Evolutionary conservation across 2,888 invertebrate species (phyloP), one percentile per base, ranked within the genome.

Genomic region (Pyrgus malvae): DNA sequence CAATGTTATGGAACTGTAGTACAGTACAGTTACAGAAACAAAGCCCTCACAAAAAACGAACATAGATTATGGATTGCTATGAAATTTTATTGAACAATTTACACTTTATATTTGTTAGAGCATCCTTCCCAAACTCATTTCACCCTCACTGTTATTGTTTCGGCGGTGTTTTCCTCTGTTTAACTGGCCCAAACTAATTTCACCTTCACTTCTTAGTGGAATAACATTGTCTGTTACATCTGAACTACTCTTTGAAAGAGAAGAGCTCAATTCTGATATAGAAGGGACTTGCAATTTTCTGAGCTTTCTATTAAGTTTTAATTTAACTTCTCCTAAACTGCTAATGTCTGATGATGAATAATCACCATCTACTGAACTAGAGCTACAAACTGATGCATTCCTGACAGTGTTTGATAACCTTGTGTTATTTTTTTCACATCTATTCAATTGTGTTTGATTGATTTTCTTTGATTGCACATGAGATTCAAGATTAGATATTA

Each of bases 311-410:
- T 72, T 80, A n/a, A 79, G 60, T 55, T 67, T 73, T 12, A 69
- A 62, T 56, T 70, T 83, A 1, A 89, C 68, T 72, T 90, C 87
- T 14, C 90, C 90, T 61, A 88, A 72, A 63, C 90, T 90, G 61
- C 86, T 87, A n/a, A 89, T 68, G 58, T 88, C 89, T 29, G 89
- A 84, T 1, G 87, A 86, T 2, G 79, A 79, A 57, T 76, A 76
- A 41, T 82, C 82, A n/a, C 72, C 82, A 38, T 87, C 87, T 14
- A 73, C 58, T 0, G 88, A 87, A 67, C 82, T 87, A 0, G 86
- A 80, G 64, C 83, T 85, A 49, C 66, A 76, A 16, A 54, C 23
- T 41, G 19, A 3, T 31, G 25, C 31, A 5, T 54, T 40, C 23
- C 19, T 54, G 4, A 33, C 5, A 9, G 17, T n/a, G 17, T 19